Evolutionary conservation across 1,140 invertebrate genomes (phyloP), one percentile per base, ranked within the genome.

Genomic region (Brachionus manjavacas): DNA sequence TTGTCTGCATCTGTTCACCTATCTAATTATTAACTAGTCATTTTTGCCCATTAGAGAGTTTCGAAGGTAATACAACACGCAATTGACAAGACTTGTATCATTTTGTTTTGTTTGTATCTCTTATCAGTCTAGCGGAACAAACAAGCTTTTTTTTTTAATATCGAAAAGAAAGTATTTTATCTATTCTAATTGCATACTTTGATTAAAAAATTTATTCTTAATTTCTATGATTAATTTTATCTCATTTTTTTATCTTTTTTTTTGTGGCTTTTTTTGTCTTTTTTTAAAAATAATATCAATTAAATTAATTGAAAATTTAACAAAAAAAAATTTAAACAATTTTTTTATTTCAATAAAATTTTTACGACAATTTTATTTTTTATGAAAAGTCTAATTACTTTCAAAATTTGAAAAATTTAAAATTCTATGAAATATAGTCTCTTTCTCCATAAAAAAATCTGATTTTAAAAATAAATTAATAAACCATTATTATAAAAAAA

Each of bases 321-420:
- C 52, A 55, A 55, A 46, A 46, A 43, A 55, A 55, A 55, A 55
- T 9, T 23, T 9, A 60, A 60, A 60, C 16, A 60, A 60, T 60
- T 60, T 60, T 60, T 60, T 60, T 60, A 60, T 60, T 60, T 60
- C 52, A 60, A 60, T 60, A 60, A 60, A 60, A 16, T 55, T 60
- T 60, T 60, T 60, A 60, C 52, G 52, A 25, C 16, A 60, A 60
- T 20, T 16, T 9, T 60, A 9, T 60, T 60, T 60, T 60, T 20
- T 35, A 1, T 3, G 7, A 35, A 7, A 35, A 35, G 31, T 35
- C 31, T 35, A 1, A 35, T 35, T 0, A 6, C 31, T 35, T 35
- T 35, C 7, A 7, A n/a, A 35, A 35, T 7, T 35, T 7, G 31
- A 35, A 35, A 35, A 7, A 7, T 7, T 0, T 35, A 35, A 35